Evolutionary conservation across 2,797 vertebrate species (phyloP), one percentile per base, ranked within the genome.

Genomic region (Dryobates pubescens): DNA sequence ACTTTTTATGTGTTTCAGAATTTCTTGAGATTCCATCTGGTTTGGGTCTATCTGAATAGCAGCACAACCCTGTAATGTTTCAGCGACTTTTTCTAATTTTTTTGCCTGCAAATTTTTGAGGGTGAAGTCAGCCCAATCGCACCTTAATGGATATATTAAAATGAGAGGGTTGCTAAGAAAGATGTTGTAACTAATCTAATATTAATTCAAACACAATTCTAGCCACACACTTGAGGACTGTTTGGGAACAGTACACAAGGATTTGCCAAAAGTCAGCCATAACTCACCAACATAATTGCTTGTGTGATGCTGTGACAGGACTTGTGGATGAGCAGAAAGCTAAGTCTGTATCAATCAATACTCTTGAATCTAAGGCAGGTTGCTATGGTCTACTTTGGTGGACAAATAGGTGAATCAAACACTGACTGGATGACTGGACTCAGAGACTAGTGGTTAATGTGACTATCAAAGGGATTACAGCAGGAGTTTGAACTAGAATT

Each of bases 51-150:
- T 65, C 27, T 71, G 38, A 85, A 63, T n/a, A 43, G 7, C 9
- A 29, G 13, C 12, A 78, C 16, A 75, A 27, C 4, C 1, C 1
- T 17, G 20, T 51, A 22, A n/a, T 63, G 12, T 71, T 74, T 74
- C n/a, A 59, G 4, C 1, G 14, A 32, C 22, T 84, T 3, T 7
- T 67, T 43, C 15, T 26, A 64, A 3, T 1, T 47, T 72, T 57
- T 75, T 43, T 65, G 2, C n/a, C 26, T 67, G 13, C 19, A 62
- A 54, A 70, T 15, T 6, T 57, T 3, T 68, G 34, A 22, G 72
- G 3, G 1, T 45, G 4, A 9, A 69, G 8, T n/a, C 6, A 1
- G 5, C 2, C 18, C 18, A 4, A 19, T 27, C 77, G 18, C 30
- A 7, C 7, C 6, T 58, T 71, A 58, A 26, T 14, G 10, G 30